A percentile compares a stretch with the other conserved stretches of the same genome.
Evolutionary conservation across 2,888 invertebrate genomes (phyloP).

Genomic region (Marasmarcha lunaedactyla): DNA sequence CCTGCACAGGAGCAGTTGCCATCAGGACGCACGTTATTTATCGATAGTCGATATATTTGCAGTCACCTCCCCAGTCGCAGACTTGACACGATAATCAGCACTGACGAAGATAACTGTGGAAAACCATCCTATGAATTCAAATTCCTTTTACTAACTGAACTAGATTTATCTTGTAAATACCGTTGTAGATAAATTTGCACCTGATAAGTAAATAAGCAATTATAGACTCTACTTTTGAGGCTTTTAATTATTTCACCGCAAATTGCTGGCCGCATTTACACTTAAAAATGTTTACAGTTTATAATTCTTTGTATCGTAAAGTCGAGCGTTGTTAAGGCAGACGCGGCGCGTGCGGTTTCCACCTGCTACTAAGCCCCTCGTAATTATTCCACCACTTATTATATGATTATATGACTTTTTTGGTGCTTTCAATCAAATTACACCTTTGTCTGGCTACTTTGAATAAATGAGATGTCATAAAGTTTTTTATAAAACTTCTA

Average conservation of each 20-base stretch:
- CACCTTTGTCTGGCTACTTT: constrained; percentile 60
- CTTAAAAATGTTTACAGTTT: background rate
- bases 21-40: too few species aligned
- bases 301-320: constrained; percentile 1
- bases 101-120: too few species aligned
- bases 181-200: too few species aligned
- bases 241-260: background rate
- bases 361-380: constrained; percentile 61
- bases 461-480: constrained; percentile 67
- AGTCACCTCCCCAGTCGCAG: too few species aligned
- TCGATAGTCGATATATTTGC: too few species aligned
- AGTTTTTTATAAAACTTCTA: constrained; percentile 32
- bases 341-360: constrained; percentile 42
- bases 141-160: too few species aligned
- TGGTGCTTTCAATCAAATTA: constrained; percentile 71
- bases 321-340: background rate
- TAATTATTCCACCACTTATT: constrained; percentile 69
- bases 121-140: too few species aligned
- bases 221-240: too few species aligned
- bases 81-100: too few species aligned
- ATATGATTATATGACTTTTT: constrained; percentile 68
- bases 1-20: too few species aligned
- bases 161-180: too few species aligned
- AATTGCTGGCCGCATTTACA: background rate
- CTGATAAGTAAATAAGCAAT: too few species aligned